phyloP scores from a whole-genome alignment of 2,113 vertebrate species.

The Notothenia coriiceps region DNA sequence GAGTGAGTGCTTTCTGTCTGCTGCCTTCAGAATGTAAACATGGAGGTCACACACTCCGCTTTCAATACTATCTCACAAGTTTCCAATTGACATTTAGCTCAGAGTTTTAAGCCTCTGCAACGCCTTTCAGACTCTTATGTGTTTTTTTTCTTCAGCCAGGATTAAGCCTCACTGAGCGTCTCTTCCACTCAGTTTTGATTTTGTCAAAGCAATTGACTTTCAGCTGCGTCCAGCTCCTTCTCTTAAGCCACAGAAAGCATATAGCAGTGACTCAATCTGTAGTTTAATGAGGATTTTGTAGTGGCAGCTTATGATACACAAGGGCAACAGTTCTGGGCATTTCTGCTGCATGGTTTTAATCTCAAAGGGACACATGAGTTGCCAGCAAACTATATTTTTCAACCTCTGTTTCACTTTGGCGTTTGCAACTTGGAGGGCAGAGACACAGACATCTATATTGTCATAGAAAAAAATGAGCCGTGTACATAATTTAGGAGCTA shows the following conservation, averaged over 20 bases:
- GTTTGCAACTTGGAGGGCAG: conserved; percentile 10
- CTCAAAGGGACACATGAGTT: conserved; percentile 31
- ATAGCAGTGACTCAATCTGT: conserved; percentile 50
- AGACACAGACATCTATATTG: background rate
- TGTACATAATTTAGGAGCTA: conserved; percentile 43
- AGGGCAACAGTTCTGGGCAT: conserved; percentile 31
- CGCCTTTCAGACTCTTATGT: conserved; percentile 27
- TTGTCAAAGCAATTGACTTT: conserved; percentile 73
- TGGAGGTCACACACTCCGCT: conserved; percentile 42
- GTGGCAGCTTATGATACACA: conserved; percentile 52
- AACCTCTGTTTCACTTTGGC: conserved; percentile 51
- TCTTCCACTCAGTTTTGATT: conserved; percentile 54
- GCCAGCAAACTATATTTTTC: conserved; percentile 40
- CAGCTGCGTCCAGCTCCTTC: conserved; percentile 53
- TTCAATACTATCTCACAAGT: conserved; percentile 45
- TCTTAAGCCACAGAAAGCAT: conserved; percentile 63
- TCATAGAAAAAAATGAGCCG: background rate
- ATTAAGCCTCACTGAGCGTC: conserved; percentile 62
- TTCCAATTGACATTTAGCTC: conserved; percentile 60
- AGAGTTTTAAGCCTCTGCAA: conserved; percentile 55
- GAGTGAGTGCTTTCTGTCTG: conserved; percentile 14
- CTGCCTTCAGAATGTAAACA: conserved; percentile 32
- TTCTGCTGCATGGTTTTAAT: conserved; percentile 41
- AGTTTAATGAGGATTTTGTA: conserved; percentile 68
- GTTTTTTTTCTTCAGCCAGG: conserved; percentile 38